Conservation (phyloP, 2,113 vertebrate species). For the Syngnathus scovelli region DNA sequence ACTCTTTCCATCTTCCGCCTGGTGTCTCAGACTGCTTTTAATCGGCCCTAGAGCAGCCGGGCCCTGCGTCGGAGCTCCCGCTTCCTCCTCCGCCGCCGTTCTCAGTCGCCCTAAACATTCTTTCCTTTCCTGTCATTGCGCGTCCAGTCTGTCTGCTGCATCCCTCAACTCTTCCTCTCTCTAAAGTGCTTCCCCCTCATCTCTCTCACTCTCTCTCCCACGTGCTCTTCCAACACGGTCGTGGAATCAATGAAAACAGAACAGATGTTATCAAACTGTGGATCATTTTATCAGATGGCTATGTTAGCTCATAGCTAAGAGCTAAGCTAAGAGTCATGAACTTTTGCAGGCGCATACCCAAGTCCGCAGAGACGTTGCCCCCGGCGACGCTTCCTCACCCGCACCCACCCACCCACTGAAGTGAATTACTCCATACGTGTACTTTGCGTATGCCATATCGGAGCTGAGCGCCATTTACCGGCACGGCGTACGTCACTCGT, state of each 20-base stretch:
- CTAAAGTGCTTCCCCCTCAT: constrained; percentile 32
- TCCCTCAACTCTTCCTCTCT: constrained; percentile 37
- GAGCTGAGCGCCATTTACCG: constrained; percentile 56
- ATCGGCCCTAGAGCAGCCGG: constrained; percentile 49
- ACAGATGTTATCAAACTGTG: constrained; percentile 2
- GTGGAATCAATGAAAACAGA: constrained; percentile 16
- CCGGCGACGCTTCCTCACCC: constrained; percentile 47
- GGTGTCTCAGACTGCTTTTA: constrained; percentile 69
- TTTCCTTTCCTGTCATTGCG: constrained; percentile 73
- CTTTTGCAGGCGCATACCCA: constrained; percentile 68
- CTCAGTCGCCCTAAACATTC: constrained; percentile 73
- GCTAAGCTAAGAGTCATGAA: constrained; percentile 8
- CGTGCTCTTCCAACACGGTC: not conserved
- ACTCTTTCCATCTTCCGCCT: constrained; percentile 66
- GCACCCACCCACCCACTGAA: not conserved
- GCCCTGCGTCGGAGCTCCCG: constrained; percentile 50
- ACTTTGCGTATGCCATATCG: constrained; percentile 44
- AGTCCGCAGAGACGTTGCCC: constrained; percentile 50
- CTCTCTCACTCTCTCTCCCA: constrained; percentile 24
- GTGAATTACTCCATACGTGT: not conserved
- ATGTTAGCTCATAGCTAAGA: constrained; percentile 6
- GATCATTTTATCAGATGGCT: constrained; percentile 8
- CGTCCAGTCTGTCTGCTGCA: constrained; percentile 49
- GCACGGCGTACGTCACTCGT: constrained; percentile 55
- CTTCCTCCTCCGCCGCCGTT: constrained; percentile 40